Evolutionary conservation across 2,888 invertebrate species (phyloP), one percentile per base, ranked within the genome.

Genomic region (Eretmocerus hayati): DNA sequence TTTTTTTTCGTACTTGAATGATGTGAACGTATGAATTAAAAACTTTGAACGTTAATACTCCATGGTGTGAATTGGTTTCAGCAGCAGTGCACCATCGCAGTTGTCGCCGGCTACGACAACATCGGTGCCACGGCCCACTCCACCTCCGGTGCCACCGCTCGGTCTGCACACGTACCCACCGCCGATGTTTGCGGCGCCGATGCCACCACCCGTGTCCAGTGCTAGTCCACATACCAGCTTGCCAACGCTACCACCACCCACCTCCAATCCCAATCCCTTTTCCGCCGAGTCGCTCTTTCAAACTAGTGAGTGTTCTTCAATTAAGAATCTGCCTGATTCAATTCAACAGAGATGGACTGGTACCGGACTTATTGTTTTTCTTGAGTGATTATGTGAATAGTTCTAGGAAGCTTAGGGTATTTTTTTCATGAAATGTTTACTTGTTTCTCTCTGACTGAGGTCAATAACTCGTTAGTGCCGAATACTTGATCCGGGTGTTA

Each of bases 211-310:
- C 21, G 73, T 72, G 26, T 64, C 76, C 57, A 70, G 66, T 51
- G 61, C 72, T 46, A 71, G 70, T 61, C 68, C 71, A 21, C 71
- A 71, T 52, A 64, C 71, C 20, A 67, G 69, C 56, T 59, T 66
- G 59, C 62, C 66, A 43, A 65, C 63, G 46, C 64, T 66, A 59
- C 65, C 72, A 39, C 71, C 70, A 22, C 75, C 76, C 41, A 73
- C 76, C 30, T 69, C 74, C 33, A 85, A 87, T 65, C 86, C 88
- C 8, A 88, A 86, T 72, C 89, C 90, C 2, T 90, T 90, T 74
- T 88, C 90, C 11, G 89, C 90, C 6, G 90, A 90, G 71, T 89
- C 88, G 62, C 80, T 90, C 56, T 89, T 90, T 71, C 88, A 89
- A 75, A 81, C 87, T 59, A 30, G 86, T 82, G 77, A 85, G 84